A percentile compares a stretch with the other conserved stretches of the same genome.
Evolutionary conservation across 2,113 vertebrate genomes (phyloP).

Genomic region (Blennius ocellaris): DNA sequence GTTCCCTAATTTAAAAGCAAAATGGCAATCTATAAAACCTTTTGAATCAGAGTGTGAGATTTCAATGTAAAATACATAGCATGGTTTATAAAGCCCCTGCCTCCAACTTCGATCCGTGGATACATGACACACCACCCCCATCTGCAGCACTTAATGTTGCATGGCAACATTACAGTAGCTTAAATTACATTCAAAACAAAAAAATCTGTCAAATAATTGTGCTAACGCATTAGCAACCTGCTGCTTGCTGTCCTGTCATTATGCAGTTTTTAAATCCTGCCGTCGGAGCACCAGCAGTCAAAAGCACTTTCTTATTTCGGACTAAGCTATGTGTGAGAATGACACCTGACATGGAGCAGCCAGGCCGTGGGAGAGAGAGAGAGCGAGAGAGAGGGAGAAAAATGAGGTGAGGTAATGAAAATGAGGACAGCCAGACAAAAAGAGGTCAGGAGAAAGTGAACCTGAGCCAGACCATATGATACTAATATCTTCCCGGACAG

Average conservation of each 20-base stretch:
- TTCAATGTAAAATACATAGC: too few relatives aligned
- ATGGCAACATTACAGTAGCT: neutral
- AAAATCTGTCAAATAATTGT: neutral
- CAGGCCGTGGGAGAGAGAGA: neutral
- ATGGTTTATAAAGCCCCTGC: too few relatives aligned
- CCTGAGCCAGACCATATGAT: neutral
- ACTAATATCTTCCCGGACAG: slow-evolving; percentile 27
- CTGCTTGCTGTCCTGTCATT: neutral
- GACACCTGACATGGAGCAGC: slow-evolving; percentile 12
- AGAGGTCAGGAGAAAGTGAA: slow-evolving; percentile 7
- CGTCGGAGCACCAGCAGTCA: neutral
- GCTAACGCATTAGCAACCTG: neutral
- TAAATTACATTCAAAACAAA: neutral
- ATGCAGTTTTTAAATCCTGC: neutral
- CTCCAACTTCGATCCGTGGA: too few relatives aligned
- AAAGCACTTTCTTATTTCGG: neutral
- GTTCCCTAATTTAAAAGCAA: too few relatives aligned
- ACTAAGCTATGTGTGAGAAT: slow-evolving; percentile 10
- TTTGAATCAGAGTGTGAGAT: too few relatives aligned
- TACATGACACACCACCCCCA: too few relatives aligned
- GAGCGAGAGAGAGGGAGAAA: slow-evolving; percentile 30
- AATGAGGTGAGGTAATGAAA: slow-evolving; percentile 34
- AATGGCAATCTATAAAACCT: too few relatives aligned
- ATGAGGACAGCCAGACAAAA: slow-evolving; percentile 32
- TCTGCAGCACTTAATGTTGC: too few relatives aligned